phyloP scores from a whole-genome alignment of 2,888 invertebrate species.

The Rugalucina vietnamica region DNA sequence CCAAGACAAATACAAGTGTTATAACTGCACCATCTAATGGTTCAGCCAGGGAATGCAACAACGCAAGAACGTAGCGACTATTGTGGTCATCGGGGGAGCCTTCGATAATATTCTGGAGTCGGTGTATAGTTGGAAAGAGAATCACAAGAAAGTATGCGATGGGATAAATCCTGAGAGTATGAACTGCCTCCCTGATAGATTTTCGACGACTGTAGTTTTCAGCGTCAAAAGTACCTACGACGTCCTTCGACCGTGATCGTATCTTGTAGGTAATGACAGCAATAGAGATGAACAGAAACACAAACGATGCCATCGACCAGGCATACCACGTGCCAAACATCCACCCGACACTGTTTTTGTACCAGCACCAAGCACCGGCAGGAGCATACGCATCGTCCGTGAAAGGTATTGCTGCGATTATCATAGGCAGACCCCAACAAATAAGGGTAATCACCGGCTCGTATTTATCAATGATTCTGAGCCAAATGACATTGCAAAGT shows the following conservation, averaged over 20 bases:
- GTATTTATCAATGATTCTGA: background rate
- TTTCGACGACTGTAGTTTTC: background rate
- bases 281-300: background rate
- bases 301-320: background rate
- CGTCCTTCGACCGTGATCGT: background rate
- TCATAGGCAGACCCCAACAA: background rate
- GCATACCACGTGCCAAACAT: background rate
- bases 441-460: background rate
- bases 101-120: background rate
- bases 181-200: background rate
- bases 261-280: background rate
- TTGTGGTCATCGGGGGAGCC: background rate
- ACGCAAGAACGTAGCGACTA: background rate
- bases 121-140: background rate
- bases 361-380: constrained; percentile 5
- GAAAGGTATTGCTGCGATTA: background rate
- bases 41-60: background rate
- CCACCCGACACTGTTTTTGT: background rate
- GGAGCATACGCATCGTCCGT: constrained; percentile 2
- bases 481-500: background rate
- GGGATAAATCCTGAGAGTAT: background rate
- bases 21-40: background rate
- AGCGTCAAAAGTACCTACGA: background rate
- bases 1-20: background rate
- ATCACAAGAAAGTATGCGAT: background rate